Evolutionary conservation across 2,113 vertebrate species (phyloP), one percentile per base, ranked within the genome.

Genomic region (Tapirus terrestris): DNA sequence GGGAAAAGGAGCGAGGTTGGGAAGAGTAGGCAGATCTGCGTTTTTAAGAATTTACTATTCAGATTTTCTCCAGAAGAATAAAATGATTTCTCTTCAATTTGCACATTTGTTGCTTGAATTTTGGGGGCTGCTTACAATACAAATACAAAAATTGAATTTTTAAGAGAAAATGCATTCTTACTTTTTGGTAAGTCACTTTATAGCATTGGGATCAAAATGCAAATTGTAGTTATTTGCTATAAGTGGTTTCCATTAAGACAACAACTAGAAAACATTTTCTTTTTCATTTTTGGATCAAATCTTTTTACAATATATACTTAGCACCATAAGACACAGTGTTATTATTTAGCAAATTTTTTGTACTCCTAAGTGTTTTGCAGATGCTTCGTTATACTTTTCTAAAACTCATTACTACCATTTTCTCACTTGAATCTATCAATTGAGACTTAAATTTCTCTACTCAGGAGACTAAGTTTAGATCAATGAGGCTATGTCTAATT

Each of bases 91-190:
- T 79, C 67, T 70, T 75, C 56, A 58, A 12, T 72, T 58, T 36
- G 81, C 39, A 29, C 45, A 67, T 67, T 56, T 79, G 33, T 94
- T 83, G 36, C 53, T 73, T 51, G 39, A 36, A 77, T 77, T 73
- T 88, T 84, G 27, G 16, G 3, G 18, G n/a, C 18, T 43, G 23
- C 65, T 95, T 92, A 72, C 11, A 95, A 84, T 31, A 88, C 45
- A 93, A 72, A 95, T 51, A 90, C 48, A 53, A 65, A 94, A 92
- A 58, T 8, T 92, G n/a, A 65, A 77, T 56, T 96, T 86, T 83
- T 72, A 76, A 84, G 36, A 89, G 39, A 88, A 92, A 95, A 56
- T 65, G 8, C 18, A 48, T 43, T 83, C 29, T 92, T 36, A 53
- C 53, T 31, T 90, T 51, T 86, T 92, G 51, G 5, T 79, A 96